phyloP scores from a whole-genome alignment of 2,113 vertebrate species.

The Leucosticte australis region DNA sequence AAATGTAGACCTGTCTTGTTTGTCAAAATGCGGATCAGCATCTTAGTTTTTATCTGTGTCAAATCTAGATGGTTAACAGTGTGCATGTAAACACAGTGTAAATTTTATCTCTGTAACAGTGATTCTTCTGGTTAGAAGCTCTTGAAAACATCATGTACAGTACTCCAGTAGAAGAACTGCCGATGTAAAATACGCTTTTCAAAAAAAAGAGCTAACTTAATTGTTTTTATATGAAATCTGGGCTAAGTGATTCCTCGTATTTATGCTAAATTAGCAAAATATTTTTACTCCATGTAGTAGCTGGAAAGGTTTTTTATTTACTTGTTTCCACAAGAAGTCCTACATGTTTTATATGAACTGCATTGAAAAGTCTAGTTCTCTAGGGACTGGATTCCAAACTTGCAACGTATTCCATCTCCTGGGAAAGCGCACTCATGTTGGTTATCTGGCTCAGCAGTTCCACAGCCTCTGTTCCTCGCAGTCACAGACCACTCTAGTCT shows the following conservation, averaged over 20 bases:
- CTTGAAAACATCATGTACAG: slow-evolving; percentile 37
- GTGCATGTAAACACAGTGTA: slow-evolving; percentile 46
- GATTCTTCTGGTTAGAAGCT: slow-evolving; percentile 43
- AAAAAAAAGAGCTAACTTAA: not conserved
- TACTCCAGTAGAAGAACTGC: slow-evolving; percentile 57
- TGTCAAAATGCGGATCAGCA: slow-evolving; percentile 52
- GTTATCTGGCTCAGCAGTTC: not conserved
- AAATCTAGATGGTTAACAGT: slow-evolving; percentile 56
- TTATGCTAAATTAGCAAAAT: slow-evolving; percentile 35
- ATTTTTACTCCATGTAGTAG: slow-evolving; percentile 30
- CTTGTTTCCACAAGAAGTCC: slow-evolving; percentile 19
- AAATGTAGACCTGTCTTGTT: slow-evolving; percentile 62
- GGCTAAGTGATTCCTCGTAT: slow-evolving; percentile 4
- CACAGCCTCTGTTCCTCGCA: not conserved
- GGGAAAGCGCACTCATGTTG: not conserved
- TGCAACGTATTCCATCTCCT: not conserved
- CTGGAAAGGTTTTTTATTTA: slow-evolving; percentile 29
- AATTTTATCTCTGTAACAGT: slow-evolving; percentile 52
- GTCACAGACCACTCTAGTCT: not conserved
- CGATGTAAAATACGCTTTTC: not conserved
- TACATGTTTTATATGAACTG: slow-evolving; percentile 6
- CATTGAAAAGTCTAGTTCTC: not conserved
- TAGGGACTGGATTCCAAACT: not conserved
- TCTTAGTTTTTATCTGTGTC: slow-evolving; percentile 60
- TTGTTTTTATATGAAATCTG: slow-evolving; percentile 43